These are phyloP conservation scores for Madoqua kirkii DNA, from an alignment of 2,113 vertebrate genomes.

Conservation along the genomic window DNA sequence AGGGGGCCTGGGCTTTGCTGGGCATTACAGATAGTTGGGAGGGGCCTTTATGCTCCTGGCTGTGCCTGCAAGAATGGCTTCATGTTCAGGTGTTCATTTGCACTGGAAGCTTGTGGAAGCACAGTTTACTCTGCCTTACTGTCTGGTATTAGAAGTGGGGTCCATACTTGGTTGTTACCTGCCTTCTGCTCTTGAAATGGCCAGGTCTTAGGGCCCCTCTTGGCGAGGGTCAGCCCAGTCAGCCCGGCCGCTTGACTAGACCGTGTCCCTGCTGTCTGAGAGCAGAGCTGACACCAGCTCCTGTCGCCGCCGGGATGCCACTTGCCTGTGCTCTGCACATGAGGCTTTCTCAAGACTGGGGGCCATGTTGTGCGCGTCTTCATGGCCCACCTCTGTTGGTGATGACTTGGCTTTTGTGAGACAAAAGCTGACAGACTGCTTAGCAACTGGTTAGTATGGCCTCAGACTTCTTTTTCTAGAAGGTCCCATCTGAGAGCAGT, in stretches of 20 bases:
- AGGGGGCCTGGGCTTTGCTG: neutral
- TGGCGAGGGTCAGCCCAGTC: neutral
- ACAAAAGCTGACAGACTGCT: neutral
- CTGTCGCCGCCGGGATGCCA: fast-evolving
- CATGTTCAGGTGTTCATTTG: neutral
- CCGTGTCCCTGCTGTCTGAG: neutral
- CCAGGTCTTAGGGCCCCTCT: neutral
- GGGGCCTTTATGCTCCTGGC: neutral
- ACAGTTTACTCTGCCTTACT: neutral
- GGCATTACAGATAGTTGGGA: neutral
- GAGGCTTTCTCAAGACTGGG: neutral
- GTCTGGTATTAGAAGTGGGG: neutral
- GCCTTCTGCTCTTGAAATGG: neutral
- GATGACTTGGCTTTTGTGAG: neutral
- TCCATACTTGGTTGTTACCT: neutral
- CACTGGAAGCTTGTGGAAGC: neutral
- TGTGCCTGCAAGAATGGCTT: neutral
- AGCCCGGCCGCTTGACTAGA: neutral
- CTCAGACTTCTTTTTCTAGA: neutral
- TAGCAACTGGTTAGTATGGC: neutral
- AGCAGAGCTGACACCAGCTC: neutral
- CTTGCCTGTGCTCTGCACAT: neutral
- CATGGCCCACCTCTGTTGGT: neutral
- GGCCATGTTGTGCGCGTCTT: fast-evolving
- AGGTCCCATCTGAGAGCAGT: neutral